These are phyloP conservation scores for Hyperoplus lanceolatus DNA, from an alignment of 2,797 vertebrate species.

Conservation along the genomic window DNA sequence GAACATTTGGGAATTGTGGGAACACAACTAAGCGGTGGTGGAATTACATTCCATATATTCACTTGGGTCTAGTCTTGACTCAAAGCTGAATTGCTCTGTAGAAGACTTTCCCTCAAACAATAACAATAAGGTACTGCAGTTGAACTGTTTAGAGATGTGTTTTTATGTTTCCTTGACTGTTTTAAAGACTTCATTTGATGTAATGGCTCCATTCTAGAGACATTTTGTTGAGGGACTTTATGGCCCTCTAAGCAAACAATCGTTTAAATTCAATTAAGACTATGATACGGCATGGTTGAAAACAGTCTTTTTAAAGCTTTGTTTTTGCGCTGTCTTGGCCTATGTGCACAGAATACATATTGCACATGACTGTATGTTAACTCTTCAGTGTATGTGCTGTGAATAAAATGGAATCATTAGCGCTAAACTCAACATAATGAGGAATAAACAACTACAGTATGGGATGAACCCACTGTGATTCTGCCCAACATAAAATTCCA, in stretches of 20 bases:
- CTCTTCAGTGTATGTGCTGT: conserved; percentile 49
- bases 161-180: conserved; percentile 78
- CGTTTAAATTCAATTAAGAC: conserved; percentile 84
- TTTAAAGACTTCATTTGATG: conserved; percentile 79
- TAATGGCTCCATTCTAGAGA: conserved; percentile 71
- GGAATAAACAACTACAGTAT: conserved; percentile 74
- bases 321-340: conserved; percentile 70
- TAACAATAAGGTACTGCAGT: conserved; percentile 81
- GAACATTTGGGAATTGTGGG: conserved; percentile 70
- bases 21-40: conserved; percentile 65
- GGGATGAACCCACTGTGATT: conserved; percentile 62
- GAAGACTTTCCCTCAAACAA: conserved; percentile 67
- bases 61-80: conserved; percentile 59
- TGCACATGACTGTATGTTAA: conserved; percentile 54
- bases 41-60: conserved; percentile 69
- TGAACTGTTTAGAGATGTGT: conserved; percentile 80
- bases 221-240: conserved; percentile 75
- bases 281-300: conserved; percentile 66
- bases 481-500: conserved; percentile 73
- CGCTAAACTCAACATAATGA: conserved; percentile 71
- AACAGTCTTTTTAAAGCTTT: conserved; percentile 72
- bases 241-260: conserved; percentile 79
- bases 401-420: conserved; percentile 75
- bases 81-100: conserved; percentile 66
- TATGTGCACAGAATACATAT: conserved; percentile 43